phyloP scores from a whole-genome alignment of 2,797 vertebrate genomes.

The Meda fulgida region DNA sequence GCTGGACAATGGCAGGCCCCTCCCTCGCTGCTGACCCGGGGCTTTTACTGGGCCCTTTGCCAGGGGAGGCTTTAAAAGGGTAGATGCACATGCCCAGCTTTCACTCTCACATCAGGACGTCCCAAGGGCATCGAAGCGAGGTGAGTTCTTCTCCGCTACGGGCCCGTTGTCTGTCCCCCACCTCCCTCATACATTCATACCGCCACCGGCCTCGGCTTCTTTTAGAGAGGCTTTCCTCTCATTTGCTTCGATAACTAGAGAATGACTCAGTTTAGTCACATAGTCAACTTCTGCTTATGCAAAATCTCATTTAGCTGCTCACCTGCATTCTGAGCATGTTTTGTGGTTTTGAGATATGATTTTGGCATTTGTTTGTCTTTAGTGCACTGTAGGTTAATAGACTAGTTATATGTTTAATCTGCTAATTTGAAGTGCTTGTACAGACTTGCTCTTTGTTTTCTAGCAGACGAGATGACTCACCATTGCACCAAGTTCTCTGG shows the following conservation, averaged over 20 bases:
- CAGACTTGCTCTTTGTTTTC: conserved; percentile 39
- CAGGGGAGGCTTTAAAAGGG: conserved; percentile 91
- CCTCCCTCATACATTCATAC: conserved; percentile 9
- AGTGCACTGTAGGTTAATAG: neutral
- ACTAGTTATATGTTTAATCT: conserved; percentile 13
- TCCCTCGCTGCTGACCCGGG: conserved; percentile 85
- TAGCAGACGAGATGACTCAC: conserved; percentile 83
- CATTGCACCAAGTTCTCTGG: conserved; percentile 89
- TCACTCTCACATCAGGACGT: conserved; percentile 80
- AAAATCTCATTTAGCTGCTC: neutral
- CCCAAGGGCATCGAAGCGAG: conserved; percentile 77
- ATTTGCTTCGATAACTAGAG: conserved; percentile 12
- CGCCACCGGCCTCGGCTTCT: neutral
- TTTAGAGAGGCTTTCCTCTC: neutral
- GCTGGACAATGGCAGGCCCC: conserved; percentile 69
- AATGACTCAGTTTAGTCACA: conserved; percentile 9
- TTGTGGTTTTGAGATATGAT: neutral
- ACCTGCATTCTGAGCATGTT: neutral
- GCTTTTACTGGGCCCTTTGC: conserved; percentile 80
- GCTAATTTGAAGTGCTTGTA: neutral
- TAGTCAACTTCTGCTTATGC: neutral
- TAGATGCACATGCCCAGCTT: conserved; percentile 72
- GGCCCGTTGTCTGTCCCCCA: conserved; percentile 22
- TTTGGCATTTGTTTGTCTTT: neutral
- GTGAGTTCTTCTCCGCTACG: conserved; percentile 74